phyloP scores from a whole-genome alignment of 2,797 vertebrate genomes.

The Hydrocynus forskahlii region DNA sequence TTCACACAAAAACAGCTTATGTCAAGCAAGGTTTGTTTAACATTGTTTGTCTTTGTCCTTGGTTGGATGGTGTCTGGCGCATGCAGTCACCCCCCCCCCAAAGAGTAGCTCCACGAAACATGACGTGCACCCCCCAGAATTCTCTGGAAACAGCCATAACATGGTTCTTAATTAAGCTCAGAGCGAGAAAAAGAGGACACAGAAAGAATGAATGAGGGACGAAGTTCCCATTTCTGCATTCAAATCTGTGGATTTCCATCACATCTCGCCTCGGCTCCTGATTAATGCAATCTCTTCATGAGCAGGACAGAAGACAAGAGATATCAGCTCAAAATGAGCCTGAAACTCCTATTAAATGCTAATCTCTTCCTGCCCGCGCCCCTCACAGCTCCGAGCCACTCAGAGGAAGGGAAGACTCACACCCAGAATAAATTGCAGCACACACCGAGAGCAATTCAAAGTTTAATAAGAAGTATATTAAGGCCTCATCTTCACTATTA shows the following conservation, averaged over 20 bases:
- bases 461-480: slow-evolving; percentile 75
- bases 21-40: slow-evolving; percentile 22
- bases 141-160: slow-evolving; percentile 25
- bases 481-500: slow-evolving; percentile 66
- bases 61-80: not conserved
- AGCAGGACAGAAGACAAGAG: slow-evolving; percentile 59
- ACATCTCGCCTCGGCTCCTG: slow-evolving; percentile 40
- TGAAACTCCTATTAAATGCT: slow-evolving; percentile 66
- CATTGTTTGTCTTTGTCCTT: slow-evolving; percentile 21
- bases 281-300: slow-evolving; percentile 58
- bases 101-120: slow-evolving; percentile 5
- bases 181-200: not conserved
- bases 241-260: slow-evolving; percentile 54
- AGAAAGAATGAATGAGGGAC: not conserved
- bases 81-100: not conserved
- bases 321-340: slow-evolving; percentile 62
- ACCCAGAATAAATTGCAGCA: slow-evolving; percentile 65
- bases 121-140: not conserved
- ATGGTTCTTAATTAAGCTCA: slow-evolving; percentile 42
- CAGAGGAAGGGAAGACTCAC: slow-evolving; percentile 48
- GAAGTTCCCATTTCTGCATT: slow-evolving; percentile 43
- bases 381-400: slow-evolving; percentile 47
- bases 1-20: not conserved
- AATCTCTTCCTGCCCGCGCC: slow-evolving; percentile 56
- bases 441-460: slow-evolving; percentile 65